Conservation (phyloP, 2,888 invertebrate species). For the Harpalus rufipes region DNA sequence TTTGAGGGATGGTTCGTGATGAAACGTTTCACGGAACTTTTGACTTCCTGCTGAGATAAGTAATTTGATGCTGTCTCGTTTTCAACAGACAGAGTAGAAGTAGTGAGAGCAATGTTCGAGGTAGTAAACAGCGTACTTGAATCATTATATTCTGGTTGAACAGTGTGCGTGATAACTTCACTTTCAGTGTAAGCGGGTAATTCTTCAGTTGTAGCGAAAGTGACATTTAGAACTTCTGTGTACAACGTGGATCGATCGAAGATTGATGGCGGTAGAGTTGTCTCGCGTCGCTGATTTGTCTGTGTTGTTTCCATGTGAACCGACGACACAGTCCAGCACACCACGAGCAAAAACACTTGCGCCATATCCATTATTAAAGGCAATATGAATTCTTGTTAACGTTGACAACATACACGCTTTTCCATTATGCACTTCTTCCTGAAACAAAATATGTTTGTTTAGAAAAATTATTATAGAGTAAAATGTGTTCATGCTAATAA, state of each 20-base stretch:
- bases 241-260: conserved; percentile 14
- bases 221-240: conserved; percentile 16
- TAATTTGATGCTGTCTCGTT: conserved; percentile 33
- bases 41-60: conserved; percentile 24
- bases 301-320: conserved; percentile 40
- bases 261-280: conserved; percentile 40
- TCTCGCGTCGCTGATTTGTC: conserved; percentile 33
- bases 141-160: conserved; percentile 1
- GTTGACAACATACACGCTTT: background rate
- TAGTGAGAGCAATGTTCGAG: background rate
- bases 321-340: conserved; percentile 28
- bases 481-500: no score
- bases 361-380: conserved; percentile 1
- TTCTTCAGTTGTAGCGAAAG: conserved; percentile 17
- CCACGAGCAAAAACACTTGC: conserved; percentile 34
- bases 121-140: background rate
- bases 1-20: conserved; percentile 5
- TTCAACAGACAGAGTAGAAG: background rate
- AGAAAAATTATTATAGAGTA: background rate
- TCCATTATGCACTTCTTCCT: conserved; percentile 27
- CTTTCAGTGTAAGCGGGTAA: conserved; percentile 12
- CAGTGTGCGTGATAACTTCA: conserved; percentile 1
- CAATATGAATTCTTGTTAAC: conserved; percentile 32
- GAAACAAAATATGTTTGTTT: conserved; percentile 51
- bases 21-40: conserved; percentile 35